A percentile compares a stretch with the other conserved stretches of the same genome.
phyloP scores from a whole-genome alignment of 2,797 vertebrate species.

The Vespertilio murinus region DNA sequence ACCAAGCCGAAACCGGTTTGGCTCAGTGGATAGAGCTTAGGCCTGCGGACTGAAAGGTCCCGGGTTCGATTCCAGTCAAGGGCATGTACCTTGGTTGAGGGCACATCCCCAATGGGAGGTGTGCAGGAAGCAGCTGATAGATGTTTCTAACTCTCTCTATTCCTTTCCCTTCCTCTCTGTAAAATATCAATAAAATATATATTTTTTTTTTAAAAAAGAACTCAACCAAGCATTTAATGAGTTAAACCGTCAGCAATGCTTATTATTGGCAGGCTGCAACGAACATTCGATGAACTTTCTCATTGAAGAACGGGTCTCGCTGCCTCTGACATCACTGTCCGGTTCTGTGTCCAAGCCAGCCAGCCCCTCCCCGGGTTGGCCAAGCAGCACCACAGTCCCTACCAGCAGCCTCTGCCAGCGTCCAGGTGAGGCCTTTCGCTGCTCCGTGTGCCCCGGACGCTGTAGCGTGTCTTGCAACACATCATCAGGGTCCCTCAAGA shows the following conservation, averaged over 20 bases:
- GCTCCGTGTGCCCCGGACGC: conserved; percentile 51
- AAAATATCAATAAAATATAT: no score
- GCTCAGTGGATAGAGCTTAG: no score
- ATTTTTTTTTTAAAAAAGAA: background rate
- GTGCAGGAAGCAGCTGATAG: no score
- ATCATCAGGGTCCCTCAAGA: conserved; percentile 68
- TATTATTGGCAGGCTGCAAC: background rate
- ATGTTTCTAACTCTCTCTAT: no score
- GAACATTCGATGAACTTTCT: background rate
- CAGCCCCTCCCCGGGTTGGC: background rate
- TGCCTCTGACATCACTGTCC: background rate
- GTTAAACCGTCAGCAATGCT: background rate
- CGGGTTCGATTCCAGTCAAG: no score
- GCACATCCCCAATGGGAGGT: no score
- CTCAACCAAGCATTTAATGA: background rate
- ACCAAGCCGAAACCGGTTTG: no score
- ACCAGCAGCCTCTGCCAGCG: background rate
- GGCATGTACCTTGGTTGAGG: no score
- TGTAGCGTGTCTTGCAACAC: conserved; percentile 72
- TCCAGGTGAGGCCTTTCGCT: conserved; percentile 50
- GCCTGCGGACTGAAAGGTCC: no score
- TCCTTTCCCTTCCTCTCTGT: no score
- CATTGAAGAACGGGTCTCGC: background rate
- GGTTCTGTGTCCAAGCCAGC: background rate
- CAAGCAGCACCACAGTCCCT: background rate